A percentile compares a stretch with the other conserved stretches of the same genome.
phyloP scores from a whole-genome alignment of 2,113 vertebrate genomes.

The Pontoporia blainvillei region DNA sequence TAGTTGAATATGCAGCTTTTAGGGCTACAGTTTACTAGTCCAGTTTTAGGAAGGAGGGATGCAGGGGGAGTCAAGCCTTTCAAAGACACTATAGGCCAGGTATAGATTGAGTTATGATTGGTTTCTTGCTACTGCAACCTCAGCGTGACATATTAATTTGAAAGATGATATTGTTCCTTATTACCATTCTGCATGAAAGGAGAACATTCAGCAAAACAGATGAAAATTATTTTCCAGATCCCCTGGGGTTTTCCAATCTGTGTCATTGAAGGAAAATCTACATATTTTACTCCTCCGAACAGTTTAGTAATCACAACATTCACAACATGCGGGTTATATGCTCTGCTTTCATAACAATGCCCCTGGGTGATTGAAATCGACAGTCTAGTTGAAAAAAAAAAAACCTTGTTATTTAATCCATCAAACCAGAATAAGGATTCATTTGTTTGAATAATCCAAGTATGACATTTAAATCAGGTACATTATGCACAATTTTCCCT shows the following conservation, averaged over 20 bases:
- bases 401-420: conserved; percentile 56
- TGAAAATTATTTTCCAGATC: conserved; percentile 22
- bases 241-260: not conserved
- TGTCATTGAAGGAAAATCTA: not conserved
- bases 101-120: not conserved
- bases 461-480: conserved; percentile 68
- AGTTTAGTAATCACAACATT: conserved; percentile 24
- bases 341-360: conserved; percentile 24
- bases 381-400: conserved; percentile 61
- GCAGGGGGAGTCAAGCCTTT: not conserved
- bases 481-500: conserved; percentile 48
- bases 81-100: not conserved
- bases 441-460: conserved; percentile 74
- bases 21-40: not conserved
- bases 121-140: conserved; percentile 9
- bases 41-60: not conserved
- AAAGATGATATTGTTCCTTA: not conserved
- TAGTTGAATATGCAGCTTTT: not conserved
- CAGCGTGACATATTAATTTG: conserved; percentile 16
- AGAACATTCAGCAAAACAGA: conserved; percentile 10
- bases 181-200: not conserved
- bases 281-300: conserved; percentile 3
- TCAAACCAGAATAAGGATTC: conserved; percentile 69
- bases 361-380: conserved; percentile 58
- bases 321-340: not conserved